Conservation (phyloP, 2,888 invertebrate species). For the Crematogaster levior region DNA sequence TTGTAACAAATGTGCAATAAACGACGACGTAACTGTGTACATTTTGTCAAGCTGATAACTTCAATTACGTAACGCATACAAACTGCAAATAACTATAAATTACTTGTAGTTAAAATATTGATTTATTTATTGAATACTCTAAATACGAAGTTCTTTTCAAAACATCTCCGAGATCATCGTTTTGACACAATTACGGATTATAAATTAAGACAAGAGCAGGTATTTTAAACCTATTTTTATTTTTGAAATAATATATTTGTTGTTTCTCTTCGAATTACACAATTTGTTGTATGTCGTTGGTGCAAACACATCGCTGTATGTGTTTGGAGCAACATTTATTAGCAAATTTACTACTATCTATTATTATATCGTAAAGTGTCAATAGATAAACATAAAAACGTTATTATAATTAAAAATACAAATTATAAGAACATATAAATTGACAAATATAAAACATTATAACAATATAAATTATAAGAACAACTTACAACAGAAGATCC, state of each 20-base stretch:
- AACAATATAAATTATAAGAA: slow-evolving; percentile 4
- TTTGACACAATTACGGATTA: neutral
- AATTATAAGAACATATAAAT: too few relatives aligned
- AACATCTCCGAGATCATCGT: neutral
- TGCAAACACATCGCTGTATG: neutral
- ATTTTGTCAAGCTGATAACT: neutral
- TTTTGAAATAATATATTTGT: neutral
- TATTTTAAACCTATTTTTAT: neutral
- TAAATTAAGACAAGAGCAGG: neutral
- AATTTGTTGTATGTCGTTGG: neutral
- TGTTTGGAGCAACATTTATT: neutral
- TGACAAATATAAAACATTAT: neutral
- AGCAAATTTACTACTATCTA: neutral
- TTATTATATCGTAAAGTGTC: neutral
- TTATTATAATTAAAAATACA: too few relatives aligned
- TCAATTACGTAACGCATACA: too few relatives aligned
- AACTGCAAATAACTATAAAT: too few relatives aligned
- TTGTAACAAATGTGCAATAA: neutral
- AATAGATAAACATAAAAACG: too few relatives aligned
- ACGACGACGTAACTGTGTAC: neutral
- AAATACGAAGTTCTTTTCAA: neutral
- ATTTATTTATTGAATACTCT: neutral
- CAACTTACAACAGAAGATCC: neutral
- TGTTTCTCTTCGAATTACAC: neutral
- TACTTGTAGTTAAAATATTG: too few relatives aligned